Evolutionary conservation across 1,140 invertebrate genomes (phyloP).

Genomic region (Lepidotrigona ventralis): DNA sequence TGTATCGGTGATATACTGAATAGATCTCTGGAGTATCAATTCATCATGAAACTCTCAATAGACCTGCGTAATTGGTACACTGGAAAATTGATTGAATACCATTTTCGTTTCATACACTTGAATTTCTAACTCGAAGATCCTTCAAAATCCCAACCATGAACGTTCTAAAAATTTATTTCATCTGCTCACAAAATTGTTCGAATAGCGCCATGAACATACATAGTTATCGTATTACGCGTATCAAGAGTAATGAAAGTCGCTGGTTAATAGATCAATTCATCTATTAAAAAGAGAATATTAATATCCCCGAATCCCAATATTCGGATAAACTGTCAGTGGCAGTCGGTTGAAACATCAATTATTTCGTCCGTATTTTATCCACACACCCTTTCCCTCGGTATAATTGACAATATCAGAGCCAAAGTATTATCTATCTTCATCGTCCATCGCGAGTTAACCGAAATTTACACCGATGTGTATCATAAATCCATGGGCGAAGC

Average conservation of each 20-base stretch:
- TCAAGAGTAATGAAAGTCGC: no score
- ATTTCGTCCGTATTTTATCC: background rate
- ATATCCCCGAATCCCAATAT: background rate
- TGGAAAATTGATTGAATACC: background rate
- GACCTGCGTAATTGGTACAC: background rate
- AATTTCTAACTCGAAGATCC: background rate
- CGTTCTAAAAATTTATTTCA: no score
- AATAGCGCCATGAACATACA: no score
- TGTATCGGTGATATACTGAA: background rate
- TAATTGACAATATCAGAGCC: background rate
- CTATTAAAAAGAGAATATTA: no score
- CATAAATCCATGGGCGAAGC: conserved; percentile 8
- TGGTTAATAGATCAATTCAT: no score
- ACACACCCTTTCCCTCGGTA: background rate
- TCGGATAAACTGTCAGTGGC: no score
- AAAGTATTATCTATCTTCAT: background rate
- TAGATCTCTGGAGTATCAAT: background rate
- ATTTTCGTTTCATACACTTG: background rate
- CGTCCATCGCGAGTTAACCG: background rate
- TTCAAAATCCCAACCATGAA: no score
- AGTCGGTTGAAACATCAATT: background rate
- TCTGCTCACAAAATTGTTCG: no score
- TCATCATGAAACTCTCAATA: background rate
- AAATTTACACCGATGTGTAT: background rate
- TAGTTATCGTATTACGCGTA: no score